A percentile compares a stretch with the other conserved stretches of the same genome.
Evolutionary conservation across 2,113 vertebrate species (phyloP).

Genomic region (Dolichotis patagonum): DNA sequence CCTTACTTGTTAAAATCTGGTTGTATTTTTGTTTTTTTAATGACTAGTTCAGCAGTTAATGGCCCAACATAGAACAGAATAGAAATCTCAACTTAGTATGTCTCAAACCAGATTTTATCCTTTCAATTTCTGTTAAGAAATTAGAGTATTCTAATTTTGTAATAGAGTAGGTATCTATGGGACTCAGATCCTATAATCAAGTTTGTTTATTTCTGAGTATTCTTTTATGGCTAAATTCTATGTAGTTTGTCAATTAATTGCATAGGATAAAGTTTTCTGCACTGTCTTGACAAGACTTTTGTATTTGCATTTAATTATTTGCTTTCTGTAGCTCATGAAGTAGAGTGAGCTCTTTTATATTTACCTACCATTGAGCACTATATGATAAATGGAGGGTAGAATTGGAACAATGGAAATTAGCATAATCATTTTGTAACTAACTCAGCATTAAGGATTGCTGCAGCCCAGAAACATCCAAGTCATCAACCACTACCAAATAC

Average conservation of each 20-base stretch:
- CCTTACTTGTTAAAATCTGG: slow-evolving; percentile 47
- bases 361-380: slow-evolving; percentile 50
- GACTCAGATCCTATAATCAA: slow-evolving; percentile 55
- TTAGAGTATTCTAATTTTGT: slow-evolving; percentile 49
- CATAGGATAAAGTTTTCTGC: slow-evolving; percentile 6
- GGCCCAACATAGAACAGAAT: neutral
- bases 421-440: slow-evolving; percentile 37
- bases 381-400: slow-evolving; percentile 42
- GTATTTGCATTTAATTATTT: slow-evolving; percentile 63
- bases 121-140: slow-evolving; percentile 30
- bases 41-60: slow-evolving; percentile 44
- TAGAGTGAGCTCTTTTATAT: slow-evolving; percentile 57
- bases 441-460: neutral
- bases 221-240: slow-evolving; percentile 60
- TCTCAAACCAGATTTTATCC: slow-evolving; percentile 23
- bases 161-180: slow-evolving; percentile 46
- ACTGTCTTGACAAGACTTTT: slow-evolving; percentile 46
- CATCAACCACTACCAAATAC: slow-evolving; percentile 20
- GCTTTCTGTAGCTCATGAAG: slow-evolving; percentile 36
- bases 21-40: neutral
- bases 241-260: slow-evolving; percentile 66
- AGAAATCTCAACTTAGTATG: neutral
- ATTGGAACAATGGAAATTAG: slow-evolving; percentile 44
- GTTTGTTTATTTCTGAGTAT: slow-evolving; percentile 64
- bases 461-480: neutral